Conservation (phyloP, 2,113 vertebrate genomes). For the Hassar affinis region DNA sequence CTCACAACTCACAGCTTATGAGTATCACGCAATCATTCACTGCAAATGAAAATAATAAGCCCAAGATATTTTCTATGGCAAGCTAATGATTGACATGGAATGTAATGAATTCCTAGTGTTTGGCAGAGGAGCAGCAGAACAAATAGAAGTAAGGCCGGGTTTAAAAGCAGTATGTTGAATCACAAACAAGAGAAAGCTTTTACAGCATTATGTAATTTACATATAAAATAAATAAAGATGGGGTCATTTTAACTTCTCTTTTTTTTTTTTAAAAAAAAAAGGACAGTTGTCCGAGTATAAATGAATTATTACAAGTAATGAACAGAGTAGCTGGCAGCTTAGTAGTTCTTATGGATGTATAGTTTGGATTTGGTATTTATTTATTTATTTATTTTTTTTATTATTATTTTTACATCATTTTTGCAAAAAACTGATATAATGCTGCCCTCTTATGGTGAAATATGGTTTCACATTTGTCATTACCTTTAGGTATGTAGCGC, state of each 20-base stretch:
- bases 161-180: conserved; percentile 15
- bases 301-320: not conserved
- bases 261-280: too few relatives aligned
- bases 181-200: not conserved
- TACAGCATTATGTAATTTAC: conserved; percentile 5
- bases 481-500: not conserved
- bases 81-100: conserved; percentile 24
- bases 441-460: conserved; percentile 70
- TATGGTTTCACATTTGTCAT: conserved; percentile 8
- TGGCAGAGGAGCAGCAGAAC: not conserved
- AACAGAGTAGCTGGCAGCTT: not conserved
- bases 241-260: not conserved
- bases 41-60: conserved; percentile 5
- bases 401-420: not conserved
- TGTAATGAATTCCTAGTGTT: not conserved
- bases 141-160: conserved; percentile 13
- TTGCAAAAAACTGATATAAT: conserved; percentile 56
- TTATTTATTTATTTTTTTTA: too few relatives aligned
- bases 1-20: not conserved
- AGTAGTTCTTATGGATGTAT: not conserved
- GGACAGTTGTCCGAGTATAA: not conserved
- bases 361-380: not conserved
- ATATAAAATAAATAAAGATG: conserved; percentile 6
- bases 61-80: not conserved
- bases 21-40: conserved; percentile 1